Evolutionary conservation across 2,888 invertebrate genomes (phyloP).

Genomic region (Tachina lurida): DNA sequence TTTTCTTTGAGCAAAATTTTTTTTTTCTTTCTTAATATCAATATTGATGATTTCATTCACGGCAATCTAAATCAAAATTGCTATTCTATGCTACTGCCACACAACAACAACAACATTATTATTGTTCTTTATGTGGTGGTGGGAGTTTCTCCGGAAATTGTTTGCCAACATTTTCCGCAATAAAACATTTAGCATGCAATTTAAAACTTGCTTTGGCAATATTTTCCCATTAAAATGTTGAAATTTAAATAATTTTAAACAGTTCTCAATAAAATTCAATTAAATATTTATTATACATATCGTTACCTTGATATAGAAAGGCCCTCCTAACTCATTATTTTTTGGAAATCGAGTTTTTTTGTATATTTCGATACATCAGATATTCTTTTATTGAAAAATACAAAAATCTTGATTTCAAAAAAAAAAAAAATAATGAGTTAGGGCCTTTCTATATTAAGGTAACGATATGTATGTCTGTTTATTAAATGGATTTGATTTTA

Average conservation of each 20-base stretch:
- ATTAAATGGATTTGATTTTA: not conserved
- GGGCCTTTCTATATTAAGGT: too few species aligned
- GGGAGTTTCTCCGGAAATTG: conserved; percentile 37
- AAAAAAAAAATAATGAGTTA: too few species aligned
- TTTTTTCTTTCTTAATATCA: not conserved
- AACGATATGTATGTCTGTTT: too few species aligned
- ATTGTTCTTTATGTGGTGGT: not conserved
- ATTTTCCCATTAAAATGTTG: conserved; percentile 25
- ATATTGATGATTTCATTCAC: not conserved
- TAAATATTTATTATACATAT: conserved; percentile 36
- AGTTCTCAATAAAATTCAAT: conserved; percentile 31
- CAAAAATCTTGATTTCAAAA: too few species aligned
- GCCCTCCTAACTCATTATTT: too few species aligned
- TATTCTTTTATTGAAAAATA: too few species aligned
- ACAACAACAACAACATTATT: not conserved
- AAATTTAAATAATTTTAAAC: conserved; percentile 32
- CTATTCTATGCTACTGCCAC: not conserved
- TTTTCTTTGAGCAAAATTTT: too few species aligned
- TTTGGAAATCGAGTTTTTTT: too few species aligned
- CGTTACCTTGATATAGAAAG: too few species aligned
- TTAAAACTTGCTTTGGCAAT: not conserved
- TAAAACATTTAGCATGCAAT: conserved; percentile 29
- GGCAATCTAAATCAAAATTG: not conserved
- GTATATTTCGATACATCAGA: too few species aligned
- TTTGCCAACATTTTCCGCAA: conserved; percentile 39